Conservation (phyloP, 2,797 vertebrate species). For the Smutsia gigantea region DNA sequence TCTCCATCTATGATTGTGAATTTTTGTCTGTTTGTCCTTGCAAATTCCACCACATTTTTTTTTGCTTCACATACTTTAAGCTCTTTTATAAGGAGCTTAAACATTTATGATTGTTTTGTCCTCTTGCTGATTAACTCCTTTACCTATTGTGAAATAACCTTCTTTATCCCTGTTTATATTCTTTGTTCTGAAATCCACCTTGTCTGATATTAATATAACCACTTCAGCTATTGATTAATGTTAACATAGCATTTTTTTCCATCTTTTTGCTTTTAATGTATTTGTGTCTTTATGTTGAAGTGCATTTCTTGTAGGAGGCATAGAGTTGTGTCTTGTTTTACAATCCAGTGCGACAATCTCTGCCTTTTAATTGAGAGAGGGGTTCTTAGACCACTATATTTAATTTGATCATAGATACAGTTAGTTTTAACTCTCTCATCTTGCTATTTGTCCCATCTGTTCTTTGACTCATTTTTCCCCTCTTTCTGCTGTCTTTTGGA, state of each 20-base stretch:
- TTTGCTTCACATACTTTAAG: neutral
- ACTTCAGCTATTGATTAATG: neutral
- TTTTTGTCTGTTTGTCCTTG: neutral
- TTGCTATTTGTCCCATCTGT: neutral
- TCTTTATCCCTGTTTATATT: neutral
- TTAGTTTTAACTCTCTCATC: neutral
- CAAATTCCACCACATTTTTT: neutral
- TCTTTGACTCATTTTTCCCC: neutral
- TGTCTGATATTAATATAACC: neutral
- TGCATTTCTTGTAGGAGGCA: neutral
- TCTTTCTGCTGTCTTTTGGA: neutral
- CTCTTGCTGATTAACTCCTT: neutral
- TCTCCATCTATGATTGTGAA: neutral
- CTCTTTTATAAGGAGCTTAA: neutral
- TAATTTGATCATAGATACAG: neutral
- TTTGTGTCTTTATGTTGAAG: neutral
- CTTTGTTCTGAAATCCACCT: neutral
- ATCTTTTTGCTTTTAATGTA: constrained; percentile 3
- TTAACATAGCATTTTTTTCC: neutral
- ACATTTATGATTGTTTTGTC: neutral
- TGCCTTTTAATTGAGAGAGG: neutral
- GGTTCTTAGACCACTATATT: neutral
- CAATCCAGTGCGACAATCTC: neutral
- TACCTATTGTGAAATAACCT: neutral
- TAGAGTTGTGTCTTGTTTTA: neutral